These are phyloP conservation scores for Carlito syrichta DNA, from an alignment of 2,113 vertebrate species.

Conservation along the genomic window DNA sequence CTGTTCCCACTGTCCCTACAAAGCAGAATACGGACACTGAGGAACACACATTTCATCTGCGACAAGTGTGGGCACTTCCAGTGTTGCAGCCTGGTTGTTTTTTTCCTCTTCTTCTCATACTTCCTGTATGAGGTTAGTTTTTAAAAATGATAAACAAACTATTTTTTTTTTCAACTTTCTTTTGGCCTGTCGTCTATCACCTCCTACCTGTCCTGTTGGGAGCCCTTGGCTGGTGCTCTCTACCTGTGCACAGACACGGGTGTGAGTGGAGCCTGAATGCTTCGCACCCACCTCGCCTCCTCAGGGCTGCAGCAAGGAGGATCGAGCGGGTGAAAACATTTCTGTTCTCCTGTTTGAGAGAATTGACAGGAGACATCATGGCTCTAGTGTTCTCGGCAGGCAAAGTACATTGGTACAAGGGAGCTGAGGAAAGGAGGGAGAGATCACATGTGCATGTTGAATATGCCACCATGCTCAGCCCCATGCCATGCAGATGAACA, in stretches of 20 bases:
- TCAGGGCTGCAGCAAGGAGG: neutral
- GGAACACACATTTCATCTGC: neutral
- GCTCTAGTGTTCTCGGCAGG: neutral
- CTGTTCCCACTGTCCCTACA: neutral
- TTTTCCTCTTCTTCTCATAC: constrained; percentile 87
- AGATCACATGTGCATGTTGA: fast-evolving
- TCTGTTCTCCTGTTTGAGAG: neutral
- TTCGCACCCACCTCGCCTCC: neutral
- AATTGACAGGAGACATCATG: neutral
- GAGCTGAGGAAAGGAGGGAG: neutral
- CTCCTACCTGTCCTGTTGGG: constrained; percentile 31
- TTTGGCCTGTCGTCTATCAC: constrained; percentile 74
- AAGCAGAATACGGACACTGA: neutral
- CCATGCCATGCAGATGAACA: neutral
- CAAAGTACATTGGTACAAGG: fast-evolving
- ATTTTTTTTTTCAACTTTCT: constrained; percentile 80
- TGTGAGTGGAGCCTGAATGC: neutral
- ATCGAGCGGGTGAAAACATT: neutral
- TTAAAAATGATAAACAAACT: constrained; percentile 88
- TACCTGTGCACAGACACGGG: fast-evolving
- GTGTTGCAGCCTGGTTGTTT: neutral
- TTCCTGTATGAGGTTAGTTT: constrained; percentile 93
- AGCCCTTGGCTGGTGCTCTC: neutral
- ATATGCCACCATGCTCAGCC: neutral
- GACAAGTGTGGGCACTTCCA: constrained; percentile 53